These are phyloP conservation scores for Chamaetylas fuelleborni DNA, from an alignment of 2,113 vertebrate genomes.

Conservation along the genomic window DNA sequence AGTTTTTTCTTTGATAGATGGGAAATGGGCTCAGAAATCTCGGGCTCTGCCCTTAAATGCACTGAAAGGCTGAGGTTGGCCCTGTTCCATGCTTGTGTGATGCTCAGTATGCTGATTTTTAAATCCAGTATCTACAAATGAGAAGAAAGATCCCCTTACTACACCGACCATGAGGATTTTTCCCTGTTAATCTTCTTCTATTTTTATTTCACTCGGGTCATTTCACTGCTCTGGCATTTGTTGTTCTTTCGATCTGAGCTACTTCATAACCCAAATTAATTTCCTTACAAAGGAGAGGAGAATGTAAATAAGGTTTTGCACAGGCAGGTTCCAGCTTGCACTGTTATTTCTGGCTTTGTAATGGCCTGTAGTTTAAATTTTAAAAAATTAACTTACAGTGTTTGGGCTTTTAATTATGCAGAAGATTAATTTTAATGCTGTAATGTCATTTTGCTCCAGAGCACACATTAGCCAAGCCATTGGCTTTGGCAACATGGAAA, in stretches of 20 bases:
- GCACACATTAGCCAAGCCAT: neutral
- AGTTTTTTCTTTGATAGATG: neutral
- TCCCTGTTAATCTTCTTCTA: neutral
- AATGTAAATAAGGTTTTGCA: neutral
- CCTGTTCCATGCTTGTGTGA: neutral
- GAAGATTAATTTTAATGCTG: neutral
- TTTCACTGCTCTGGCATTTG: neutral
- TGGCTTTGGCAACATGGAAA: neutral
- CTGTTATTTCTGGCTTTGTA: neutral
- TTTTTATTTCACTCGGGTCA: neutral
- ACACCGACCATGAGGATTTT: neutral
- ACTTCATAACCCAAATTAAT: constrained; percentile 11
- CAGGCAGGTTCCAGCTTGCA: neutral
- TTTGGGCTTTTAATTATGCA: constrained; percentile 38
- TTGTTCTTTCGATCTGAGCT: neutral
- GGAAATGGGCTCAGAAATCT: neutral
- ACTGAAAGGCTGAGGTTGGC: neutral
- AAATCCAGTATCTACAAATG: neutral
- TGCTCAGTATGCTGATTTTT: neutral
- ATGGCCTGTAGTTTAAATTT: neutral
- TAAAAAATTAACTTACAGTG: neutral
- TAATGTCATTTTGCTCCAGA: neutral
- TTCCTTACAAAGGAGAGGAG: constrained; percentile 19
- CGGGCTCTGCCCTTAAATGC: neutral
- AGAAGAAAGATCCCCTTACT: neutral